Conservation (phyloP, 2,113 vertebrate genomes). For the Delphinapterus leucas region DNA sequence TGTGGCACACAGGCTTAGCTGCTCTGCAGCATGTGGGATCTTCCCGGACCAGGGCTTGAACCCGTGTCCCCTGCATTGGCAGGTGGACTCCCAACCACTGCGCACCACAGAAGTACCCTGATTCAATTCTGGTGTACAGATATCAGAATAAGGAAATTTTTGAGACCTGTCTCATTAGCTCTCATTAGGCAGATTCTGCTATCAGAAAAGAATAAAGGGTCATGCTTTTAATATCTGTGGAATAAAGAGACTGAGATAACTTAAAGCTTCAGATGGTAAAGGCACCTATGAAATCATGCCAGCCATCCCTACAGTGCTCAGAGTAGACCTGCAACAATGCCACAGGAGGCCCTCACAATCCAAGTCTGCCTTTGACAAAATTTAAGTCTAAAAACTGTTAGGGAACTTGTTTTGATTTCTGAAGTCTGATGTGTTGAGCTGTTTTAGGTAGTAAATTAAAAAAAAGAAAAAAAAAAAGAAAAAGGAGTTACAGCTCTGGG, state of each 20-base stretch:
- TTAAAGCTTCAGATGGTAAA: not conserved
- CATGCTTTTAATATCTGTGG: not conserved
- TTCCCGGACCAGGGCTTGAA: too few species aligned
- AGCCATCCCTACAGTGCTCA: not conserved
- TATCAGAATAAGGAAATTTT: not conserved
- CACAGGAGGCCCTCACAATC: not conserved
- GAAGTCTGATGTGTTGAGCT: not conserved
- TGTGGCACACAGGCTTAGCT: too few species aligned
- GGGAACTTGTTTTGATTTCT: not conserved
- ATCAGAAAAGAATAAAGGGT: not conserved
- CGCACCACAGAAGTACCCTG: too few species aligned
- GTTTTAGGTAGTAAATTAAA: not conserved
- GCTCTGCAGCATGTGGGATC: too few species aligned
- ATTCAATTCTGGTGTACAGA: not conserved
- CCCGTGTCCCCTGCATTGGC: too few species aligned
- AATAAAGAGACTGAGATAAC: not conserved
- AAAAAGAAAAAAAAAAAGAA: too few species aligned
- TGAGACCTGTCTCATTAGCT: not conserved
- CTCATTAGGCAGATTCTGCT: not conserved
- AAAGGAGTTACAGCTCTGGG: not conserved
- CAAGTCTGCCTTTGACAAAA: not conserved
- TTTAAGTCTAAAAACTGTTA: not conserved
- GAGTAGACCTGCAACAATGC: not conserved
- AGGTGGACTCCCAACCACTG: too few species aligned
- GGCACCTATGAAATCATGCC: not conserved